These are phyloP conservation scores for Chironomus tepperi DNA, from an alignment of 1,140 invertebrate species.

Conservation along the genomic window DNA sequence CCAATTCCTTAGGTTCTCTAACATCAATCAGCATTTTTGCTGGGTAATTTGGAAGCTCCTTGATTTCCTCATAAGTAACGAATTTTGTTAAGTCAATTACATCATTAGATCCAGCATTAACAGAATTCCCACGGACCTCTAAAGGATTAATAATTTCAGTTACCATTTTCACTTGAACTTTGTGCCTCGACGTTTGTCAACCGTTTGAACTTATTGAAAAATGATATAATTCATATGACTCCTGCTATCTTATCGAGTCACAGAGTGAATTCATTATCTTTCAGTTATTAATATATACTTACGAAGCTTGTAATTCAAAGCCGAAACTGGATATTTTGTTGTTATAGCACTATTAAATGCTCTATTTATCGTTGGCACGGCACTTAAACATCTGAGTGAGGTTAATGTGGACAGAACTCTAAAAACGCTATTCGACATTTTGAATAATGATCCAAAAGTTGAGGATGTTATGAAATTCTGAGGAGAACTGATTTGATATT, in stretches of 20 bases:
- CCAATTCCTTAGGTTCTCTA: conserved; percentile 53
- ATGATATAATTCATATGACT: not conserved
- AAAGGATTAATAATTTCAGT: too few species aligned
- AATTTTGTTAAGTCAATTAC: conserved; percentile 25
- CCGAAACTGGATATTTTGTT: not conserved
- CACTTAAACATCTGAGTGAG: not conserved
- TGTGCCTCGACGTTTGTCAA: too few species aligned
- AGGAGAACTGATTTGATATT: not conserved
- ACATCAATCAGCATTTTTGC: conserved; percentile 54
- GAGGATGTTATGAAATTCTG: not conserved
- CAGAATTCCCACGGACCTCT: too few species aligned
- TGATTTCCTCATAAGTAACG: conserved; percentile 46
- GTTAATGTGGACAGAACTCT: not conserved
- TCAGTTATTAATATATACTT: not conserved
- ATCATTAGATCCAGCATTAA: not conserved
- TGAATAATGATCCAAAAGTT: not conserved
- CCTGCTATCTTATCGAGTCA: not conserved
- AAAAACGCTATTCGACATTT: not conserved
- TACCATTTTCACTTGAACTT: too few species aligned
- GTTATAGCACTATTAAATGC: not conserved
- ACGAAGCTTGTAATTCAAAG: not conserved
- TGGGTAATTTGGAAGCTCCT: conserved; percentile 40
- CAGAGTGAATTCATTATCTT: not conserved
- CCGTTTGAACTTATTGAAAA: not conserved
- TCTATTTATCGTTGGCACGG: not conserved